Evolutionary conservation across 2,888 invertebrate genomes (phyloP), one percentile per base, ranked within the genome.

Genomic region (Phragmatobia fuliginosa): DNA sequence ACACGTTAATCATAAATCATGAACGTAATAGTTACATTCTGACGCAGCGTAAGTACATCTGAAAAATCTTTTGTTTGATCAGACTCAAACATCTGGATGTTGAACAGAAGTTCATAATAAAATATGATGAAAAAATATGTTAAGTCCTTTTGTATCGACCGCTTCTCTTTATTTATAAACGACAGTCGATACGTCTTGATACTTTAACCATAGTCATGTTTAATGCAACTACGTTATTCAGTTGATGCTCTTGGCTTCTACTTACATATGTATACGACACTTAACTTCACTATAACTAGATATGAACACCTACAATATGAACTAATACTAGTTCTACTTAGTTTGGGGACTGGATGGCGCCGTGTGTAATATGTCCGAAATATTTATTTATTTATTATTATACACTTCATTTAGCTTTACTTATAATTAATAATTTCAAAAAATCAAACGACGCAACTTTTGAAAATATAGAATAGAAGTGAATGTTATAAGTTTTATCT

Each of bases 71-170:
- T 94, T 94, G 95, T 95, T 94, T 94, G 94, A 94, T 94, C 94
- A 91, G 87, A 90, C 87, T 91, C 86, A 90, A 92, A 94, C 94
- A 94, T 94, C 94, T 94, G 94, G 95, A 94, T 91, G 91, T 89
- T 92, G 91, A 92, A 91, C 94, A 95, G 94, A 93, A 94, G 94
- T 94, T 95, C 94, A 95, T 95, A 94, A 94, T 94, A 94, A 94
- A 94, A 93, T 93, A 94, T 93, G 90, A 92, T 90, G 92, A 94
- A 94, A 93, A 95, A 94, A 94, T 94, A 92, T 91, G 92, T 91
- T 93, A 94, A 94, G 94, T 94, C 95, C 93, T 94, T 93, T 94
- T 94, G 95, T 94, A 94, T 92, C 91, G 92, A 91, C 92, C 90
- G 93, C 89, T 88, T 88, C 88, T 91, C 87, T 91, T 88, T 92